These are phyloP conservation scores for Limnephilus auricula DNA, from an alignment of 2,888 invertebrate species.

Conservation along the genomic window DNA sequence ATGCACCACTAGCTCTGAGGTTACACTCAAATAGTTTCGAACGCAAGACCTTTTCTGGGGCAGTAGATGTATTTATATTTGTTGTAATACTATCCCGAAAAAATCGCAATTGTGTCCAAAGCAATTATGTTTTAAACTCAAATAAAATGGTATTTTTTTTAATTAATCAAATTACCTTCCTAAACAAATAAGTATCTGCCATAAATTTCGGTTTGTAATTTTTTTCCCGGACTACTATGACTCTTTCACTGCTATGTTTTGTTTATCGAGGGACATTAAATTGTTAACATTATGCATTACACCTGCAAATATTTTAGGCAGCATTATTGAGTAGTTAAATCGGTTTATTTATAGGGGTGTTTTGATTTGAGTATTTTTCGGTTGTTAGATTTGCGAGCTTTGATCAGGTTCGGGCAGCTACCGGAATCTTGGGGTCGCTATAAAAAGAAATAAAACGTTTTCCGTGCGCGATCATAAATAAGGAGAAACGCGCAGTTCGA, in stretches of 20 bases:
- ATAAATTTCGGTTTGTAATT: too few relatives aligned
- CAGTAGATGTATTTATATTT: background rate
- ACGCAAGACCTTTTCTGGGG: background rate
- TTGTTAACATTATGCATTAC: background rate
- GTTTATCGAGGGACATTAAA: background rate
- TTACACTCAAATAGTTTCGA: background rate
- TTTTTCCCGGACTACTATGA: too few relatives aligned
- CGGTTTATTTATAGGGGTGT: background rate
- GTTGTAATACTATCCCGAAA: background rate
- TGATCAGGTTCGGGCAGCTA: background rate
- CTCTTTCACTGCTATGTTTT: too few relatives aligned
- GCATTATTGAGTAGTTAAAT: background rate
- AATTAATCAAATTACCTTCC: too few relatives aligned
- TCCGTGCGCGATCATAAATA: background rate
- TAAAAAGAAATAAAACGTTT: background rate
- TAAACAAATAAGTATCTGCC: too few relatives aligned
- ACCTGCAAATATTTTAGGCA: too few relatives aligned
- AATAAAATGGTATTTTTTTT: too few relatives aligned
- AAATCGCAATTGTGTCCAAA: too few relatives aligned
- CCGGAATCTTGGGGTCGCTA: background rate
- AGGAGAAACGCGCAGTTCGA: background rate
- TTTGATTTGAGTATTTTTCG: background rate
- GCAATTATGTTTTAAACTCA: too few relatives aligned
- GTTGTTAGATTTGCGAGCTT: background rate
- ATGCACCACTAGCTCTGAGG: background rate